Evolutionary conservation across 2,113 vertebrate species (phyloP), one percentile per base, ranked within the genome.

Genomic region (Menidia beryllina): DNA sequence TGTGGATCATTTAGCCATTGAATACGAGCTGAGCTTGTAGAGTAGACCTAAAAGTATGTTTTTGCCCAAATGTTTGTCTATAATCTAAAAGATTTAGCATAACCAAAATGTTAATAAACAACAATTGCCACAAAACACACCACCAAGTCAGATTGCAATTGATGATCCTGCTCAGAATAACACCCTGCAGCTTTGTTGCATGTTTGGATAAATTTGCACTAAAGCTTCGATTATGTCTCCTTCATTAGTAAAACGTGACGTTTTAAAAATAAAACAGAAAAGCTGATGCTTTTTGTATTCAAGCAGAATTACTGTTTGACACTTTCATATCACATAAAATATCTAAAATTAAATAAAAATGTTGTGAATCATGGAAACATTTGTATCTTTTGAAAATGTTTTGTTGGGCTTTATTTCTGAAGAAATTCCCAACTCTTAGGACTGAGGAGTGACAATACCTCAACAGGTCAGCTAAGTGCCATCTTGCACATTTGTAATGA

Each of bases 141-240:
- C 57, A 81, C 68, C 79, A 84, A 90, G 73, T 89, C 84, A 85
- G 85, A 68, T 72, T 72, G 79, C 49, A 24, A 49, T 14, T 12
- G 2, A 12, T 41, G 39, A 41, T 27, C 26, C 34, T 38, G 55
- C 69, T 80, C 48, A 63, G 71, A 81, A 74, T 56, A 71, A 62
- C 52, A 72, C 65, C 71, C 67, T 53, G 55, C n/a, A 26, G 27
- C 50, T 59, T 59, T 66, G 64, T 81, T n/a, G n/a, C 72, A 52
- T 80, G 59, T 43, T n/a, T 49, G 21, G 54, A 38, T 34, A 17
- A 36, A 14, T 49, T 60, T 26, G 52, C 30, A 27, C 27, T 12
- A 2, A 52, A 43, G 39, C 49, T 72, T 84, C 86, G 77, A 82
- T 65, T 64, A 71, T 25, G 48, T 45, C 41, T 15, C 39, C 39